Percentiles rank a stretch among this genome's conserved stretches.
These are phyloP conservation scores for Propithecus deckenii DNA, from an alignment of 2,797 vertebrate genomes.

Conservation along the genomic window DNA sequence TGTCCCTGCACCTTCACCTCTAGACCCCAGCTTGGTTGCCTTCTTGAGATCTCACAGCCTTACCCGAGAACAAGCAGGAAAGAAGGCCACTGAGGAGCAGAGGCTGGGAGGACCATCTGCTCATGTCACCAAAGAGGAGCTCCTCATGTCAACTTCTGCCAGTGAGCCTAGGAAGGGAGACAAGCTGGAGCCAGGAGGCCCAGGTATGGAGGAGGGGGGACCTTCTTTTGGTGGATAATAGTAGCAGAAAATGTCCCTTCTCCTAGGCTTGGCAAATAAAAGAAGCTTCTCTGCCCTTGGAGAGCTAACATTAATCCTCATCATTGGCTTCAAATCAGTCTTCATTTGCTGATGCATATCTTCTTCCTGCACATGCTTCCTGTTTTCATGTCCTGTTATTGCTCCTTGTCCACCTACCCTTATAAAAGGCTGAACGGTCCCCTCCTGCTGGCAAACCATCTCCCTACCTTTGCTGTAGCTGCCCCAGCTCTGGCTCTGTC, in stretches of 20 bases:
- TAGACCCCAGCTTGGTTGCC: conserved; percentile 93
- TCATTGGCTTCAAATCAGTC: conserved; percentile 17
- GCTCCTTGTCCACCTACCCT: neutral
- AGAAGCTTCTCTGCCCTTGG: neutral
- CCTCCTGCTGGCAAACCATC: neutral
- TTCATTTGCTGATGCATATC: neutral
- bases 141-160: neutral
- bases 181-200: neutral
- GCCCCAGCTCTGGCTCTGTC: neutral
- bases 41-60: conserved; percentile 89
- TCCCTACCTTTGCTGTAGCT: neutral
- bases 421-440: neutral
- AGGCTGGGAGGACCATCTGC: conserved; percentile 25
- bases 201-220: conserved; percentile 62
- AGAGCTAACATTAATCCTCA: neutral
- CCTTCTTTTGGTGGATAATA: neutral
- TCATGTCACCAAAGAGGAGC: conserved; percentile 16
- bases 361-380: conserved; percentile 23
- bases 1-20: neutral
- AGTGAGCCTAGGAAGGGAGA: neutral
- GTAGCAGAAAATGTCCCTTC: neutral
- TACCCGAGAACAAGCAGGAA: conserved; percentile 68
- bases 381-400: neutral
- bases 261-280: neutral
- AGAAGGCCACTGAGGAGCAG: conserved; percentile 71